A percentile compares a stretch with the other conserved stretches of the same genome.
phyloP scores from a whole-genome alignment of 2,113 vertebrate genomes.

The Rissa tridactyla region DNA sequence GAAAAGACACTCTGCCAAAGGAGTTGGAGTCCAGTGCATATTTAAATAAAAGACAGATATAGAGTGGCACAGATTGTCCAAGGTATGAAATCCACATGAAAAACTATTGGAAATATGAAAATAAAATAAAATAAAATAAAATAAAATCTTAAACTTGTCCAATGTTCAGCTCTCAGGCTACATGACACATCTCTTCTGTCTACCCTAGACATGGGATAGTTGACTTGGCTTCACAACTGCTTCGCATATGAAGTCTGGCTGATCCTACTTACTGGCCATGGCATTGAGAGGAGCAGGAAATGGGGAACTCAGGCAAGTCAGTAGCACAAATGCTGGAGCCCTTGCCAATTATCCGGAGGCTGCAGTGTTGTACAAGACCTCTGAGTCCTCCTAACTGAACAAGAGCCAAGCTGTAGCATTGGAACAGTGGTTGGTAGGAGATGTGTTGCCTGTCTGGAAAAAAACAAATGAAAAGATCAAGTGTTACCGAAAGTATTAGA shows the following conservation, averaged over 20 bases:
- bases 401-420: neutral
- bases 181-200: neutral
- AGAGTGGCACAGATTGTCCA: neutral
- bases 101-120: neutral
- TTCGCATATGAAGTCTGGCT: neutral
- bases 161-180: neutral
- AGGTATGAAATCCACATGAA: neutral
- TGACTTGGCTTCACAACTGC: neutral
- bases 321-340: neutral
- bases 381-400: neutral
- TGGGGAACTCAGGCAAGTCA: neutral
- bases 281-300: neutral
- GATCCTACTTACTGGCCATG: neutral
- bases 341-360: neutral
- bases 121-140: neutral
- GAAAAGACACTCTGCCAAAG: neutral
- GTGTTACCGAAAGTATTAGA: neutral
- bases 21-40: neutral
- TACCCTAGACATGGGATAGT: neutral
- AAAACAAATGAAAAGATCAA: neutral
- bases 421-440: neutral
- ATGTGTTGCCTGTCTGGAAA: neutral
- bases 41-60: neutral
- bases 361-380: neutral
- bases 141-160: neutral